Conservation (phyloP, 2,888 invertebrate species). For the Sminthurides aquaticus region DNA sequence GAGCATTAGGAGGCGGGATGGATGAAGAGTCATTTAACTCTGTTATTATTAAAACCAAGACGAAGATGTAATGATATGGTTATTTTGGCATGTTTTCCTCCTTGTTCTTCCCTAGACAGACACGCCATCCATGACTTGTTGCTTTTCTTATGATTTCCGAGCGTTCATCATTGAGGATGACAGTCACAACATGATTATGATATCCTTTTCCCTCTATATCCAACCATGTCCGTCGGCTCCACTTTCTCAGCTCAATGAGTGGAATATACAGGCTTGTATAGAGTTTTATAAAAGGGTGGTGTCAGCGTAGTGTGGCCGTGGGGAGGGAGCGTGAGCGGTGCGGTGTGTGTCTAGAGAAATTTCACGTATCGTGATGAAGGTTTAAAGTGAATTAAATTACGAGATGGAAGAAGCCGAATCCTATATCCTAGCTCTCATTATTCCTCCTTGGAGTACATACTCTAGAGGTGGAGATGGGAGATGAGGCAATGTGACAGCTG, state of each 20-base stretch:
- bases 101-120: slow-evolving; percentile 10
- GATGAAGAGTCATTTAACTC: slow-evolving; percentile 22
- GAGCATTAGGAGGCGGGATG: slow-evolving; percentile 6
- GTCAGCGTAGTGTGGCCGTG: too few species aligned
- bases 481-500: background rate
- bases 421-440: too few species aligned
- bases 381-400: background rate
- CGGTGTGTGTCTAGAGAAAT: too few species aligned
- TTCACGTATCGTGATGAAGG: too few species aligned
- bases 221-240: too few species aligned
- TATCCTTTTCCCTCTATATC: background rate
- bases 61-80: slow-evolving; percentile 25
- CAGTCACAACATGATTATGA: background rate
- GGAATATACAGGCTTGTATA: too few species aligned
- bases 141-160: background rate
- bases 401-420: too few species aligned
- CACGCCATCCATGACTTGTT: too few species aligned
- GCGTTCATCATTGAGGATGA: background rate
- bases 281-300: too few species aligned
- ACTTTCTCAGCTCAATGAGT: background rate
- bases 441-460: too few species aligned
- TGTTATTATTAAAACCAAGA: slow-evolving; percentile 15
- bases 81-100: slow-evolving; percentile 23
- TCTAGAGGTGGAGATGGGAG: too few species aligned
- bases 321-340: too few species aligned